Percentiles rank a stretch among this genome's conserved stretches.
Evolutionary conservation across 1,140 invertebrate species (phyloP).

Genomic region (Mesaphorura yosii): DNA sequence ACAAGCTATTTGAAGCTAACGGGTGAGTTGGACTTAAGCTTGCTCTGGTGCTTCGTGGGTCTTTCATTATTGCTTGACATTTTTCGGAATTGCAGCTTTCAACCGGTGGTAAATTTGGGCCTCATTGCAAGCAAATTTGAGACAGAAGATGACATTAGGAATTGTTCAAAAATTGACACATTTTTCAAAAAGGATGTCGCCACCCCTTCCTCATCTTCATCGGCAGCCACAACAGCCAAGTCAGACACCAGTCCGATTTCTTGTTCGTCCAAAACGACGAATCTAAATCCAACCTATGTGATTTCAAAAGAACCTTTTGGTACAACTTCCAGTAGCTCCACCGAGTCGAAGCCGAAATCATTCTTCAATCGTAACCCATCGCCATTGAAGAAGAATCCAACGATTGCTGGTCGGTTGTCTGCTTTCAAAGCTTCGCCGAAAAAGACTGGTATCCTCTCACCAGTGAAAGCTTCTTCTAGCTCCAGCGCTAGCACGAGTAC

Average conservation of each 20-base stretch:
- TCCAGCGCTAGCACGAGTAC: too few species aligned
- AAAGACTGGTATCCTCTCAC: too few species aligned
- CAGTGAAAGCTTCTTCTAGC: too few species aligned
- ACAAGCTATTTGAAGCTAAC: constrained; percentile 18
- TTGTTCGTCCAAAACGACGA: neutral
- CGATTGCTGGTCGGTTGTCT: neutral
- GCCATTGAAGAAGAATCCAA: neutral
- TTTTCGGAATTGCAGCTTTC: constrained; percentile 8
- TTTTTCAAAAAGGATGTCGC: constrained; percentile 1
- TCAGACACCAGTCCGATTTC: neutral
- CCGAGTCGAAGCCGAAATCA: neutral
- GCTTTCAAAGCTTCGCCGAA: neutral
- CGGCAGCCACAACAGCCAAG: neutral
- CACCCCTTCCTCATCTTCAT: neutral
- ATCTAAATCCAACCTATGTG: neutral
- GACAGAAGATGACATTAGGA: constrained; percentile 10
- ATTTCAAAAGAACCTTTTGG: neutral
- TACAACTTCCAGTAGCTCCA: neutral
- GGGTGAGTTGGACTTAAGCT: constrained; percentile 11
- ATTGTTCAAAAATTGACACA: constrained; percentile 14
- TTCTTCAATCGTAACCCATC: neutral
- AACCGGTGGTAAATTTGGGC: constrained; percentile 16
- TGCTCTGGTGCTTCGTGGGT: neutral
- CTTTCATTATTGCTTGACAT: neutral
- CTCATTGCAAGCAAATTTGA: constrained; percentile 28